phyloP scores from a whole-genome alignment of 2,888 invertebrate genomes.

The Helobdella robusta region DNA sequence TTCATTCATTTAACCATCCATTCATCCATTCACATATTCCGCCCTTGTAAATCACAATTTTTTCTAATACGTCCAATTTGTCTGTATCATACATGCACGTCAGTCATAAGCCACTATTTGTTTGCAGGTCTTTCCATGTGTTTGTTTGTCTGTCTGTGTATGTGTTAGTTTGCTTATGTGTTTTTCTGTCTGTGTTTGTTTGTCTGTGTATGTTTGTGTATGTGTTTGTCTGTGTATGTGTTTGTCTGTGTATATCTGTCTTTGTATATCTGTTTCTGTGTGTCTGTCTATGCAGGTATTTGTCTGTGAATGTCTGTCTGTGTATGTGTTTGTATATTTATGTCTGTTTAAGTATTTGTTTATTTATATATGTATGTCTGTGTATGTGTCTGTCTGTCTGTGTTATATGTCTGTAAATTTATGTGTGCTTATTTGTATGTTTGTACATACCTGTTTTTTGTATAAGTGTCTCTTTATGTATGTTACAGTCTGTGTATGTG shows the following conservation, averaged over 20 bases:
- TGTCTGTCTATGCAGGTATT: background rate
- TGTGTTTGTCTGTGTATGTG: background rate
- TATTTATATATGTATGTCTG: constrained; percentile 13
- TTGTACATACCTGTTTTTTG: background rate
- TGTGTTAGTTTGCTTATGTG: background rate
- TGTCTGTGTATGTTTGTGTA: background rate
- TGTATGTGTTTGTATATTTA: background rate
- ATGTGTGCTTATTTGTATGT: background rate
- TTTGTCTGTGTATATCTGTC: constrained; percentile 8
- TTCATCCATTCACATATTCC: too few relatives aligned
- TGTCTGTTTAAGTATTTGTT: background rate
- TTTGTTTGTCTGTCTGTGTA: background rate
- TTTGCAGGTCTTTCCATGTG: too few relatives aligned
- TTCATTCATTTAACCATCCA: background rate
- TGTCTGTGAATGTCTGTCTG: background rate
- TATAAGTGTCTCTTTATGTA: constrained; percentile 17
- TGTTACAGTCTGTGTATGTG: constrained; percentile 16
- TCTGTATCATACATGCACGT: background rate
- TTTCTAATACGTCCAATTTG: background rate
- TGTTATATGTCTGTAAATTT: background rate
- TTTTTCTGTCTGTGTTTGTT: background rate
- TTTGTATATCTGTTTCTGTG: background rate
- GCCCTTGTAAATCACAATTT: too few relatives aligned
- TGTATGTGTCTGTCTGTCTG: constrained; percentile 1
- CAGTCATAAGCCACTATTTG: too few relatives aligned